A percentile compares a stretch with the other conserved stretches of the same genome.
These are phyloP conservation scores for Stomatorhinus ivindoensis DNA, from an alignment of 2,113 vertebrate genomes.

Conservation along the genomic window DNA sequence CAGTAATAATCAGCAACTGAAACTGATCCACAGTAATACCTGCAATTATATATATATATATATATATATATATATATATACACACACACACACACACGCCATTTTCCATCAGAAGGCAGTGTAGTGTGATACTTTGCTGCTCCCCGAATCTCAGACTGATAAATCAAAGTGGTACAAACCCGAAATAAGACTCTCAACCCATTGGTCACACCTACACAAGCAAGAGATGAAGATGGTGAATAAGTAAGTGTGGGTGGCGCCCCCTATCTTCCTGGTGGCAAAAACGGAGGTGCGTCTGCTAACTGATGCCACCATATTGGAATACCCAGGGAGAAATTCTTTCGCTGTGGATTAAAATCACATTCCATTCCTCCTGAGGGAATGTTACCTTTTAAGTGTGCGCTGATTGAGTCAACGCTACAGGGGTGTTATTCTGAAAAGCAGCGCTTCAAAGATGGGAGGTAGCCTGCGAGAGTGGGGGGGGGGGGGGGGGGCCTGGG, in stretches of 20 bases:
- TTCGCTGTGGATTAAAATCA: neutral
- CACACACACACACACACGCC: neutral
- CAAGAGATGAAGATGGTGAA: constrained; percentile 43
- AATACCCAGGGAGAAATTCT: neutral
- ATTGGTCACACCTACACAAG: constrained; percentile 38
- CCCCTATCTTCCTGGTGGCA: constrained; percentile 55
- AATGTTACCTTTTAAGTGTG: neutral
- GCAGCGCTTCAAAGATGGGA: neutral
- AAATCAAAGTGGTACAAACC: constrained; percentile 58
- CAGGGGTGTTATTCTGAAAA: neutral
- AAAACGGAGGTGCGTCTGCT: neutral
- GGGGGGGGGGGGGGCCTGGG: neutral
- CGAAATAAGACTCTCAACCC: constrained; percentile 60
- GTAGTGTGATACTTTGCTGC: neutral
- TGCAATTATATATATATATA: neutral
- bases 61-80: neutral
- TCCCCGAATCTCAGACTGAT: constrained; percentile 56
- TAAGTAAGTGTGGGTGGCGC: constrained; percentile 60
- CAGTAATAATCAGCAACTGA: neutral
- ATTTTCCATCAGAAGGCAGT: neutral
- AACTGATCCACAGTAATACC: neutral
- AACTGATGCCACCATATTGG: constrained; percentile 4
- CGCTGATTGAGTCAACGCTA: neutral
- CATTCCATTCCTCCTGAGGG: neutral
- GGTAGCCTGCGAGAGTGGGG: neutral